Evolutionary conservation across 1,140 invertebrate genomes (phyloP), one percentile per base, ranked within the genome.

Genomic region (Solen grandis): DNA sequence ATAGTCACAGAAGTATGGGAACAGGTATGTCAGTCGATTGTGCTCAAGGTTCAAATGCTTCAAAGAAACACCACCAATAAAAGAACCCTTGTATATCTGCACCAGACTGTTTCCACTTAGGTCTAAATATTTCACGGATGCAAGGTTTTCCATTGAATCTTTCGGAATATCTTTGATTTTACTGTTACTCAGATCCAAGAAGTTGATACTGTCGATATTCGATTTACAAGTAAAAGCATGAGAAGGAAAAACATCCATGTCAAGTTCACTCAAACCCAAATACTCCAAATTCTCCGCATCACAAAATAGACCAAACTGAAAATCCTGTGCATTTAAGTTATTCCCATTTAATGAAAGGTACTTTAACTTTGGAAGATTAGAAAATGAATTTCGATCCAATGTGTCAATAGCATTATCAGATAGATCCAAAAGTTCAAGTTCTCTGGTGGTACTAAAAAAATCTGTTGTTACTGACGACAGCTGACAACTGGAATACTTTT

Each of bases 1-100:
- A 41, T 68, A 77, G 65, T 77, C 75, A 59, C 75, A 77, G 63
- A 77, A 68, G 38, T 68, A 41, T 36, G 62, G 62, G 46, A 77
- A 77, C 19, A 77, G 8, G 8, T 50, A 38, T 54, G 29, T 19
- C 25, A 77, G 2, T 5, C 65, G 27, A 29, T 50, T 54, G 5
- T 66, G 13, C 16, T 62, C 66, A 10, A 77, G 31, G n/a, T 66
- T 50, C 25, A 77, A 38, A 57, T 31, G 46, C 31, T 59, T 33
- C 5, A 77, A 25, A 0, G 59, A 38, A 25, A 59, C 29, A 36
- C 62, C 36, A 4, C 75, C 75, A 19, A 33, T 31, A 2, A 77
- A 68, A 27, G 75, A 38, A n/a, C 31, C 38, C 38, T 77, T 77
- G 16, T 41, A 25, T 0, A 77, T 19, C 3, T 68, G 8, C 4